phyloP scores from a whole-genome alignment of 35 echinoderm and acorn worm genomes.

The Eucidaris tribuloides region DNA sequence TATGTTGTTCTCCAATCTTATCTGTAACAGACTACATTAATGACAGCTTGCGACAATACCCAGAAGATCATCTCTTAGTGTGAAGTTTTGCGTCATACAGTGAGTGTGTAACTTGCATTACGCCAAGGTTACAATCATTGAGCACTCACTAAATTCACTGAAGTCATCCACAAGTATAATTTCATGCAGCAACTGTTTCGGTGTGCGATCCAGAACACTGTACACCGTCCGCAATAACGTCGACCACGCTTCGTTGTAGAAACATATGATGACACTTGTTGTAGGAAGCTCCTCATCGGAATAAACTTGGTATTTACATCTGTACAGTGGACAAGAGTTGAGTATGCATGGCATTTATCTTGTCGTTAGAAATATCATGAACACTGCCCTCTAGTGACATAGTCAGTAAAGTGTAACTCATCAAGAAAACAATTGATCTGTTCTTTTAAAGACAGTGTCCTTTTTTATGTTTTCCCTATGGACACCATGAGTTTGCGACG shows the following conservation, averaged over 20 bases:
- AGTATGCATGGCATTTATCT: too few relatives aligned
- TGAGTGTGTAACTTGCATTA: neutral
- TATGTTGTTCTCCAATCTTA: too few relatives aligned
- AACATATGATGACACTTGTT: slow-evolving; percentile 88
- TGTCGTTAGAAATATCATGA: too few relatives aligned
- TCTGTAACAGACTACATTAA: too few relatives aligned
- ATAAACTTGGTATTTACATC: slow-evolving; percentile 86
- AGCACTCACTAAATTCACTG: slow-evolving; percentile 72
- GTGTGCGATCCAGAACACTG: slow-evolving; percentile 94
- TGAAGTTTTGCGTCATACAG: too few relatives aligned
- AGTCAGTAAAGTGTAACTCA: too few relatives aligned
- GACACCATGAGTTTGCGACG: neutral
- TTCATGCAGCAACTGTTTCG: slow-evolving; percentile 79
- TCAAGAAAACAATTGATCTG: neutral
- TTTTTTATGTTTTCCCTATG: neutral
- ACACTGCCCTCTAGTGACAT: too few relatives aligned
- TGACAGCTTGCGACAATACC: too few relatives aligned
- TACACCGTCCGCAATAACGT: slow-evolving; percentile 86
- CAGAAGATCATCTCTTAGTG: too few relatives aligned
- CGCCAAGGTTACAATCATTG: neutral
- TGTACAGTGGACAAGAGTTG: slow-evolving; percentile 1
- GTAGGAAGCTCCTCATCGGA: slow-evolving; percentile 36
- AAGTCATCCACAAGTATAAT: slow-evolving; percentile 91
- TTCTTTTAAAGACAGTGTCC: neutral
- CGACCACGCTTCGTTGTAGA: slow-evolving; percentile 97